Percentiles rank a stretch among this genome's conserved stretches.
These are phyloP conservation scores for Rhynchophorus ferrugineus DNA, from an alignment of 1,140 invertebrate species.

Conservation along the genomic window DNA sequence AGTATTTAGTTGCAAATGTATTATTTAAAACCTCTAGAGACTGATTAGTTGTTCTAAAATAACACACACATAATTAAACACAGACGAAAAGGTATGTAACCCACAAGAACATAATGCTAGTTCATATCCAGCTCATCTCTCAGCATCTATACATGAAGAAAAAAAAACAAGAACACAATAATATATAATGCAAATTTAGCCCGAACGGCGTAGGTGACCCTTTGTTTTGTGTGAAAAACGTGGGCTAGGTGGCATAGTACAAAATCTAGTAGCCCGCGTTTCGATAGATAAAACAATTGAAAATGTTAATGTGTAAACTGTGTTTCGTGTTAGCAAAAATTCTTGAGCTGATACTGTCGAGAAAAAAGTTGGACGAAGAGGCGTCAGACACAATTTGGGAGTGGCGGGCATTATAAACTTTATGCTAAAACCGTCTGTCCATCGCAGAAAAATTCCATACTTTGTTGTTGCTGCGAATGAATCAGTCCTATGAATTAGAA, in stretches of 20 bases:
- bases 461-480: no score
- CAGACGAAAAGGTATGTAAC: no score
- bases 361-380: not conserved
- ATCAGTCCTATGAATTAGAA: no score
- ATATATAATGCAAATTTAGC: conserved; percentile 6
- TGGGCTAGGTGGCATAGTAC: conserved; percentile 4
- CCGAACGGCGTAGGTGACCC: not conserved
- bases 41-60: no score
- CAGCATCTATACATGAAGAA: not conserved
- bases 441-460: no score
- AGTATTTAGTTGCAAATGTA: no score
- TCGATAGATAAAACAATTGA: conserved; percentile 9
- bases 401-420: no score
- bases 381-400: not conserved
- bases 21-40: no score
- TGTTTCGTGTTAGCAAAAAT: conserved; percentile 2
- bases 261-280: conserved; percentile 6
- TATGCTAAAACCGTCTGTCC: no score
- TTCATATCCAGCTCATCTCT: not conserved
- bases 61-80: no score
- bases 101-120: no score
- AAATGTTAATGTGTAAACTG: conserved; percentile 8
- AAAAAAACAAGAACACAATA: conserved; percentile 5
- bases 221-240: not conserved
- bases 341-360: not conserved